phyloP scores from a whole-genome alignment of 2,888 invertebrate species.

The Scaptomyza polygonia region DNA sequence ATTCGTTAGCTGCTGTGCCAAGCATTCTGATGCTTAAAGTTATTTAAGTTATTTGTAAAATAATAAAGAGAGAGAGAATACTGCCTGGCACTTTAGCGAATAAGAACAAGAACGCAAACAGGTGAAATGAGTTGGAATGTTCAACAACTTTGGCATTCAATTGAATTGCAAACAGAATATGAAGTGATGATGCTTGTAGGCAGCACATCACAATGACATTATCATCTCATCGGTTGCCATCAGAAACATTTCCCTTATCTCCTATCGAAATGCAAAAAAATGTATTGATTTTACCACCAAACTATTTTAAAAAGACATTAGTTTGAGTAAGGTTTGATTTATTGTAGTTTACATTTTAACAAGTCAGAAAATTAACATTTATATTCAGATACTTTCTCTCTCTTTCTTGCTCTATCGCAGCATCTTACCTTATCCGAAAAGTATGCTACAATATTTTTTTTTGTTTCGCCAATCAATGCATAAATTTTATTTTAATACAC shows the following conservation, averaged over 20 bases:
- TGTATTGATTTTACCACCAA: not conserved
- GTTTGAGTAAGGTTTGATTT: not conserved
- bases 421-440: not conserved
- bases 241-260: not conserved
- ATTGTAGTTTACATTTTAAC: too few species aligned
- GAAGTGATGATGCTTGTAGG: constrained; percentile 1
- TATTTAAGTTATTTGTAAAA: constrained; percentile 2
- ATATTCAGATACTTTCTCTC: too few species aligned
- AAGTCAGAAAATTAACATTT: too few species aligned
- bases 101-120: not conserved
- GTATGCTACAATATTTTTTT: not conserved
- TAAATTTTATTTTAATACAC: too few species aligned
- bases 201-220: not conserved
- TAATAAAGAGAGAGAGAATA: not conserved
- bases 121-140: constrained; percentile 9
- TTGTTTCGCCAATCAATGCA: not conserved
- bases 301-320: not conserved
- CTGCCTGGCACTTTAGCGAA: not conserved
- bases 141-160: constrained; percentile 7
- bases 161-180: not conserved
- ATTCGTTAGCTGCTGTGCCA: not conserved
- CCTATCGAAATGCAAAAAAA: not conserved
- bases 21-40: not conserved
- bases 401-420: too few species aligned
- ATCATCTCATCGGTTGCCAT: not conserved